phyloP scores from a whole-genome alignment of 2,113 vertebrate genomes.

The Eclectus roratus region DNA sequence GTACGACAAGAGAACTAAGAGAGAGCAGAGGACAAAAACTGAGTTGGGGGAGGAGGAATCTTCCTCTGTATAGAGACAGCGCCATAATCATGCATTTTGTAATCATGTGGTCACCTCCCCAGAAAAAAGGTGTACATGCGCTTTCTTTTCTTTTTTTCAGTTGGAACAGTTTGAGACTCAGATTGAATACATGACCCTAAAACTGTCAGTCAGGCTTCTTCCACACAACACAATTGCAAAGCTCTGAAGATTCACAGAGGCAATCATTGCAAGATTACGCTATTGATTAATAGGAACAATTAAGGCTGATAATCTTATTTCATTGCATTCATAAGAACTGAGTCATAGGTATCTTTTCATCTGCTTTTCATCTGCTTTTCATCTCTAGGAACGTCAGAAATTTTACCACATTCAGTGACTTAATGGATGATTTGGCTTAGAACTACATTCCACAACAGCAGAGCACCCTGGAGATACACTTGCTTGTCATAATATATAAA shows the following conservation, averaged over 20 bases:
- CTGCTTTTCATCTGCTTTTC: conserved; percentile 24
- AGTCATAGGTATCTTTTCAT: neutral
- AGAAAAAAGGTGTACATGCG: neutral
- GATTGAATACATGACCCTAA: neutral
- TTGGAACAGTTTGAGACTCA: neutral
- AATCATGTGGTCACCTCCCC: neutral
- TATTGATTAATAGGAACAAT: conserved; percentile 21
- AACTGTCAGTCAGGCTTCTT: neutral
- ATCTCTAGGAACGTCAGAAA: conserved; percentile 21
- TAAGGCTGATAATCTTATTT: neutral
- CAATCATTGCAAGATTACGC: neutral
- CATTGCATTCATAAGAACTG: neutral
- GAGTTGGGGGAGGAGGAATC: neutral
- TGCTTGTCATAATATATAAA: conserved; percentile 64
- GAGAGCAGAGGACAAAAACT: neutral
- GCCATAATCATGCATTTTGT: neutral
- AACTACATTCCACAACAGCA: conserved; percentile 36
- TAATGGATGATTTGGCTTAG: conserved; percentile 47
- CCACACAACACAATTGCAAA: neutral
- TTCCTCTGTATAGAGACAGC: neutral
- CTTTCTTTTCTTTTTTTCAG: neutral
- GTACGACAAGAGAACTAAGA: neutral
- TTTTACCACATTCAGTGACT: conserved; percentile 14
- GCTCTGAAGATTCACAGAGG: neutral
- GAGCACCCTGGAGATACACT: conserved; percentile 57